Evolutionary conservation across 2,797 vertebrate genomes (phyloP).

Genomic region (Cynodonichthys magdalenae): DNA sequence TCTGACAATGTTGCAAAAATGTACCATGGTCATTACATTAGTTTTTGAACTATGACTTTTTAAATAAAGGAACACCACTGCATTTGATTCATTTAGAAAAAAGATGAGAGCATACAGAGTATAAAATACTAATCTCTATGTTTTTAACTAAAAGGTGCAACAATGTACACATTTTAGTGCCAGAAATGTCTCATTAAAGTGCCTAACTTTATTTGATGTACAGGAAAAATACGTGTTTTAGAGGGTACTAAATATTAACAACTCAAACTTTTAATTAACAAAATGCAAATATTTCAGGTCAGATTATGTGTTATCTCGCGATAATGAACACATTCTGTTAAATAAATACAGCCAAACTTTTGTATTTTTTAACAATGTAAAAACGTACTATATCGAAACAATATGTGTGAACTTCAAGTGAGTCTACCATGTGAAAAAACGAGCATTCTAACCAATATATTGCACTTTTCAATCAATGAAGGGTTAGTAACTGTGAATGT

Average conservation of each 20-base stretch:
- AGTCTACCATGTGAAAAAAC: neutral
- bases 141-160: neutral
- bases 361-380: neutral
- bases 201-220: too few relatives aligned
- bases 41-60: too few relatives aligned
- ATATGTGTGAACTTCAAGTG: neutral
- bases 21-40: too few relatives aligned
- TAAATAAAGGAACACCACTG: too few relatives aligned
- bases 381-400: neutral
- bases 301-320: neutral
- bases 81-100: too few relatives aligned
- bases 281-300: too few relatives aligned
- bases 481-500: neutral
- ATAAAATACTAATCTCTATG: neutral
- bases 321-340: neutral
- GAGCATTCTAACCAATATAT: neutral
- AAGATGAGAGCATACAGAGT: neutral
- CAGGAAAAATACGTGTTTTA: too few relatives aligned
- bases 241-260: too few relatives aligned
- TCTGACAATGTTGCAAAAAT: too few relatives aligned
- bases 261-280: too few relatives aligned
- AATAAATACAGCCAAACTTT: neutral
- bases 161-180: too few relatives aligned
- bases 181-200: too few relatives aligned
- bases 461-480: neutral